Base-by-base conservation (phyloP, 1,140 invertebrate genomes). In the Danaus plexippus region DNA sequence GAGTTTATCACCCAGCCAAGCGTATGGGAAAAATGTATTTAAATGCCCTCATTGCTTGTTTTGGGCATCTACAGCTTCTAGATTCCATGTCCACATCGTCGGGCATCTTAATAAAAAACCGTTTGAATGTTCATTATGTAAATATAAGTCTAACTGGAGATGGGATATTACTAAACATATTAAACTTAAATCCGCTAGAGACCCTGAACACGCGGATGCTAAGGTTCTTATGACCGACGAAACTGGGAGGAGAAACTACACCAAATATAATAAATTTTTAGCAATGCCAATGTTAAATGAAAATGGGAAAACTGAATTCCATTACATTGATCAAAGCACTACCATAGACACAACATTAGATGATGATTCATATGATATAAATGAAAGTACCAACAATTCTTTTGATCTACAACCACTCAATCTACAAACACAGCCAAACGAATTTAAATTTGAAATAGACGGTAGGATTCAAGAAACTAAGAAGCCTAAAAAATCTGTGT, bases 101-200 rank as follows among this genome's bases (percentile, higher is more conserved):
- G 95, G 95, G 12, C 95, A 97, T 87, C 88, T 96, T 59, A 97
- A 97, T 82, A 94, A 94, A 77, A 96, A 97, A 77, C 96, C 96
- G 5, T 98, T 97, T 78, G 95, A 97, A 86, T 98, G 97, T 88
- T 98, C 96, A 3, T 88, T 95, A 3, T 98, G 97, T 88, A 92
- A 94, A 15, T 96, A 97, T 75, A 92, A 95, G 61, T 97, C 95
- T 15, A 97, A 97, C 85, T 97, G 96, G 96, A 90, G 95, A 61
- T 97, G 96, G 96, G 96, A 97, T 86, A 96, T 98, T 58, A 97
- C 95, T 45, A 98, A 98, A 87, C 97, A 98, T 80, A 97, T 98
- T 56, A 93, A 95, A 76, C 87, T 97, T 67, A 97, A 96, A 88
- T 92, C 93, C 11, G 92, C 92, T 11, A 88, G 94, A 55, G 96